These are phyloP conservation scores for Acanthoscelides obtectus DNA, from an alignment of 2,888 invertebrate genomes.

Conservation along the genomic window DNA sequence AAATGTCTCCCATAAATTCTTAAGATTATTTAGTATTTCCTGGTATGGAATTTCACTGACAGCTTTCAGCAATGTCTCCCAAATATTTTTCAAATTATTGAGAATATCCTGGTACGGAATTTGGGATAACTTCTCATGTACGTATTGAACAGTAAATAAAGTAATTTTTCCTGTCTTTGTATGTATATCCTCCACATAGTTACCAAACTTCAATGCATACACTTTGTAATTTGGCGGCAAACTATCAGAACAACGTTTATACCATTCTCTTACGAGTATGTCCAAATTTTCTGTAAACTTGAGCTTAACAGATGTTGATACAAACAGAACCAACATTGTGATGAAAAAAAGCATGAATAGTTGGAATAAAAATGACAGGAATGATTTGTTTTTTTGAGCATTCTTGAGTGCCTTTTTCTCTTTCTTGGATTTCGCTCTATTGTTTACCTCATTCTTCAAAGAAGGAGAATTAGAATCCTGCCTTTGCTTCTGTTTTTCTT, in stretches of 20 bases:
- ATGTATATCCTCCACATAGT: conserved; percentile 3
- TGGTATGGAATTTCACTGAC: no score
- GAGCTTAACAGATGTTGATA: conserved; percentile 11
- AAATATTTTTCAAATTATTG: no score
- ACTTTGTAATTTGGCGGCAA: conserved; percentile 4
- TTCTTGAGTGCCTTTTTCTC: background rate
- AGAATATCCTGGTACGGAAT: background rate
- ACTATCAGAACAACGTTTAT: conserved; percentile 3
- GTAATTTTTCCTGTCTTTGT: conserved; percentile 9
- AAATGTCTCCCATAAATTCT: no score
- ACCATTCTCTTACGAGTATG: conserved; percentile 3
- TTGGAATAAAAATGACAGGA: background rate
- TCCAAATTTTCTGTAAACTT: conserved; percentile 11
- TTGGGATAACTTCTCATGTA: conserved; percentile 10
- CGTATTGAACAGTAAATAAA: conserved; percentile 5
- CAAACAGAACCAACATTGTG: conserved; percentile 6
- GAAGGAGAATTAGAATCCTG: background rate
- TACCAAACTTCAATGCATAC: conserved; percentile 7
- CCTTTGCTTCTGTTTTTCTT: conserved; percentile 28
- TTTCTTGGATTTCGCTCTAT: background rate
- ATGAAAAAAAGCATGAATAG: conserved; percentile 1
- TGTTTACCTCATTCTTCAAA: background rate
- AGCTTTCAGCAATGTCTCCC: no score
- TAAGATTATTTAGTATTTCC: no score
- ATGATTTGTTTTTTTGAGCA: background rate